phyloP scores from a whole-genome alignment of 2,797 vertebrate genomes.

The Onychomys arenicola region DNA sequence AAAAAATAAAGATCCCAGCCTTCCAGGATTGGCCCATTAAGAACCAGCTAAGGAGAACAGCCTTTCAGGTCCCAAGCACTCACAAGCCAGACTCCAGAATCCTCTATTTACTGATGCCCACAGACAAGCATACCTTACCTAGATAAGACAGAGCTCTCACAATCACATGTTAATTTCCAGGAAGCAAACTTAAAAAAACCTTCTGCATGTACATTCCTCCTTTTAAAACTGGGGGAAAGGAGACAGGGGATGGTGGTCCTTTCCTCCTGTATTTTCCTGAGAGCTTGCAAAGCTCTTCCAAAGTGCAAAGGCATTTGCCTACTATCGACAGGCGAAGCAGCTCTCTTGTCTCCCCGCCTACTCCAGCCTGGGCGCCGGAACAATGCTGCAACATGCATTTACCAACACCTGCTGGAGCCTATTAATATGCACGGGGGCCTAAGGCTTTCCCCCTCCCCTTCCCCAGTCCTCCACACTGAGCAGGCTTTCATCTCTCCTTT shows the following conservation, averaged over 20 bases:
- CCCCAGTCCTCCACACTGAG: slow-evolving; percentile 82
- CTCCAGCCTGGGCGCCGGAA: slow-evolving; percentile 61
- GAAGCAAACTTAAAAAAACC: slow-evolving; percentile 76
- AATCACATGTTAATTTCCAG: slow-evolving; percentile 70
- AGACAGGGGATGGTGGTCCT: background rate
- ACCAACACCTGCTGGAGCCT: slow-evolving; percentile 88
- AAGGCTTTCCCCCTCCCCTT: slow-evolving; percentile 61
- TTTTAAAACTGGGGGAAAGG: slow-evolving; percentile 15
- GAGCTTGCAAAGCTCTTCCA: slow-evolving; percentile 44
- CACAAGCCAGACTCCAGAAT: slow-evolving; percentile 49
- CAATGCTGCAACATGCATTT: slow-evolving; percentile 84
- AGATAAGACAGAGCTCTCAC: slow-evolving; percentile 57
- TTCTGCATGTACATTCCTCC: slow-evolving; percentile 39
- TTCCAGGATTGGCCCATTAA: slow-evolving; percentile 45
- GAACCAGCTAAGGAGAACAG: slow-evolving; percentile 50
- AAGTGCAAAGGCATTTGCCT: slow-evolving; percentile 65
- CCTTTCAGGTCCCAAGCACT: slow-evolving; percentile 58
- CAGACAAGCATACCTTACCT: slow-evolving; percentile 53
- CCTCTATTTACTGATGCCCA: slow-evolving; percentile 37
- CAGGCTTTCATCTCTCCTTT: slow-evolving; percentile 83
- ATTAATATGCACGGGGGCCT: slow-evolving; percentile 87
- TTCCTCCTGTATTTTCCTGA: background rate
- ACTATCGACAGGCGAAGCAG: slow-evolving; percentile 1
- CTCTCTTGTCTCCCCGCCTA: slow-evolving; percentile 64
- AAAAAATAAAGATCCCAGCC: slow-evolving; percentile 34